These are phyloP conservation scores for Corythornis cristatus DNA, from an alignment of 2,113 vertebrate genomes.

Conservation along the genomic window DNA sequence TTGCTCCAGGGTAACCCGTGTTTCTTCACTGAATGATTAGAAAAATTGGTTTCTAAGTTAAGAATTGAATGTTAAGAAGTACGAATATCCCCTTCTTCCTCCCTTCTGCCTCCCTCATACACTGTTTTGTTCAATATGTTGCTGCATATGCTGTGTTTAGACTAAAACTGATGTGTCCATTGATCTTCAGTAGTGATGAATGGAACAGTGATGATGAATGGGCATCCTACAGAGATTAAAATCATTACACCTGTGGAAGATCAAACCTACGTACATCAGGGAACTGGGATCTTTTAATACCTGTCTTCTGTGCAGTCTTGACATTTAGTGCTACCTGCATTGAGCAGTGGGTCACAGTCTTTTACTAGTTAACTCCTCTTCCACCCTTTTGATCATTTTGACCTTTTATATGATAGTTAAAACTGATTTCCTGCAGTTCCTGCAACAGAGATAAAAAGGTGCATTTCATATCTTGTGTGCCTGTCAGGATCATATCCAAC, in stretches of 20 bases:
- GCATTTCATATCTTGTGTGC: not conserved
- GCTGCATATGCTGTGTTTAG: not conserved
- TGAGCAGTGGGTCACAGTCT: slow-evolving; percentile 11
- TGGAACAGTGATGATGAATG: not conserved
- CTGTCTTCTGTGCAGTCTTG: not conserved
- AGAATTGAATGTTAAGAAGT: not conserved
- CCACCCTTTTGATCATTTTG: slow-evolving; percentile 7
- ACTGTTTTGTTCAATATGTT: not conserved
- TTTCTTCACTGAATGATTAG: not conserved
- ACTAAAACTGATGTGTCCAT: not conserved
- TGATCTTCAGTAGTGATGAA: slow-evolving; percentile 16
- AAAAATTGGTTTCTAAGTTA: not conserved
- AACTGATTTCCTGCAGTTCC: not conserved
- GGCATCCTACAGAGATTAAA: not conserved
- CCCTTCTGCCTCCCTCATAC: not conserved
- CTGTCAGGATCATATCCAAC: not conserved
- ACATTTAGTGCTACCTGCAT: not conserved
- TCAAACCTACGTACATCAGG: not conserved
- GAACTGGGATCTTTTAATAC: slow-evolving; percentile 5
- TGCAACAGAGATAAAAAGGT: slow-evolving; percentile 13
- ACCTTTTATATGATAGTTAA: slow-evolving; percentile 41
- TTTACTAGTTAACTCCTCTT: slow-evolving; percentile 48
- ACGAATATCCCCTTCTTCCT: not conserved
- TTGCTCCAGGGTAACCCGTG: not conserved
- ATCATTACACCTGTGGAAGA: slow-evolving; percentile 27